A percentile compares a stretch with the other conserved stretches of the same genome.
Evolutionary conservation across 1,140 invertebrate species (phyloP).

Genomic region (Drosophila novamexicana): DNA sequence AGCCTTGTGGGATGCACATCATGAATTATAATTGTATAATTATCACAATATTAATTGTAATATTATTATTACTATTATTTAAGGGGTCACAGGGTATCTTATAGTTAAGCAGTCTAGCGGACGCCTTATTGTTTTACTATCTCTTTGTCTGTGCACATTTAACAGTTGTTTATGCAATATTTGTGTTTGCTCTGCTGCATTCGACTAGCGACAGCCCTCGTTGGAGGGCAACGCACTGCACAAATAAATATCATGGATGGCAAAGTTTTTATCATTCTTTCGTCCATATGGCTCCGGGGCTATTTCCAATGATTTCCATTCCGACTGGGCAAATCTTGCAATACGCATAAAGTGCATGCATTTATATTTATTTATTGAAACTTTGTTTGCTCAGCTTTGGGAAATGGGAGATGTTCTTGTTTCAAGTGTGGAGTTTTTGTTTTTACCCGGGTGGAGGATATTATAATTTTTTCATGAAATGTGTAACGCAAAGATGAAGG

Average conservation of each 20-base stretch:
- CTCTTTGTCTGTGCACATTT: constrained; percentile 40
- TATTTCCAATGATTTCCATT: constrained; percentile 23
- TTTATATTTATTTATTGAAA: constrained; percentile 74
- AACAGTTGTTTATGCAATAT: constrained; percentile 66
- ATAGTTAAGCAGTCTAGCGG: not conserved
- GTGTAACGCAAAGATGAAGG: too few relatives aligned
- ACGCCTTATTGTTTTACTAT: constrained; percentile 8
- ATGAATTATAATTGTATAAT: too few relatives aligned
- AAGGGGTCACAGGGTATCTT: not conserved
- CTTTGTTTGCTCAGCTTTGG: constrained; percentile 44
- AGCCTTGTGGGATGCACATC: too few relatives aligned
- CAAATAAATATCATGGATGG: constrained; percentile 43
- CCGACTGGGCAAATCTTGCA: constrained; percentile 42
- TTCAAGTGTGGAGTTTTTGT: constrained; percentile 1
- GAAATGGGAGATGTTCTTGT: constrained; percentile 56
- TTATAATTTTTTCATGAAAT: too few relatives aligned
- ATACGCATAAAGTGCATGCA: constrained; percentile 72
- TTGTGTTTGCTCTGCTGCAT: constrained; percentile 49
- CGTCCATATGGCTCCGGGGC: constrained; percentile 25
- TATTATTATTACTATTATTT: not conserved
- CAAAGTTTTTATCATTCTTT: not conserved
- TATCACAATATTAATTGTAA: too few relatives aligned
- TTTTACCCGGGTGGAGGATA: not conserved
- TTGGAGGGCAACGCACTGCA: constrained; percentile 7
- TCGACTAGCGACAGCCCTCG: constrained; percentile 1